Conservation (phyloP, 2,888 invertebrate species). For the Ormyrus nitidulus region DNA sequence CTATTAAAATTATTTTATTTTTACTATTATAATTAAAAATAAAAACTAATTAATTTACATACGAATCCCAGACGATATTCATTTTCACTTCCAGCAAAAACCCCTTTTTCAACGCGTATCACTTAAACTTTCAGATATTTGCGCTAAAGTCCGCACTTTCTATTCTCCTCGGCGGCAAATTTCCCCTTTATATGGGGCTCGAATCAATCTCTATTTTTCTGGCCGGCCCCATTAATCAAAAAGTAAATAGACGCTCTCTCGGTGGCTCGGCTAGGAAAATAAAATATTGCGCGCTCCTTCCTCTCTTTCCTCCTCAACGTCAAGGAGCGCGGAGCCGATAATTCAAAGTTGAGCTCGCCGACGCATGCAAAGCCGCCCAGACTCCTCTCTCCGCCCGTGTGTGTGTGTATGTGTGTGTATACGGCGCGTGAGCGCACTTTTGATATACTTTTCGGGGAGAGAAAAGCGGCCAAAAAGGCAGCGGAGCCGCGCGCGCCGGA, state of each 20-base stretch:
- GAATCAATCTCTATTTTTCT: slow-evolving; percentile 49
- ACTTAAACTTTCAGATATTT: too few relatives aligned
- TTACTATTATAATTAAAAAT: too few relatives aligned
- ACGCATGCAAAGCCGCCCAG: not conserved
- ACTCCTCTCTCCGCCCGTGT: not conserved
- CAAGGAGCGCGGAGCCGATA: slow-evolving; percentile 36
- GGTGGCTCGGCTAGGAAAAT: slow-evolving; percentile 12
- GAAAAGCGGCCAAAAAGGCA: slow-evolving; percentile 8
- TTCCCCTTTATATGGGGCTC: not conserved
- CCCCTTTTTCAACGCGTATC: too few relatives aligned
- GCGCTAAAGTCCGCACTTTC: too few relatives aligned
- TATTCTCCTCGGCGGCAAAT: not conserved
- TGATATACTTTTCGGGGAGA: slow-evolving; percentile 35
- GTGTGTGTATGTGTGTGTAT: not conserved
- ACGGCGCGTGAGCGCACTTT: not conserved
- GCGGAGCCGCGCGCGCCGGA: not conserved
- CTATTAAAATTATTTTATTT: too few relatives aligned
- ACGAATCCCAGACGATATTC: too few relatives aligned
- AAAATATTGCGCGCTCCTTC: slow-evolving; percentile 27
- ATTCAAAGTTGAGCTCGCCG: slow-evolving; percentile 28
- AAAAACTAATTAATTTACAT: too few relatives aligned
- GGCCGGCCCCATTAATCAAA: slow-evolving; percentile 26
- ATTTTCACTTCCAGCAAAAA: too few relatives aligned
- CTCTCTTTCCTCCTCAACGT: not conserved
- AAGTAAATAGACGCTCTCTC: slow-evolving; percentile 23